Percentiles rank a stretch among this genome's conserved stretches.
Conservation (phyloP, 2,888 invertebrate species). For the Autographa gamma region DNA sequence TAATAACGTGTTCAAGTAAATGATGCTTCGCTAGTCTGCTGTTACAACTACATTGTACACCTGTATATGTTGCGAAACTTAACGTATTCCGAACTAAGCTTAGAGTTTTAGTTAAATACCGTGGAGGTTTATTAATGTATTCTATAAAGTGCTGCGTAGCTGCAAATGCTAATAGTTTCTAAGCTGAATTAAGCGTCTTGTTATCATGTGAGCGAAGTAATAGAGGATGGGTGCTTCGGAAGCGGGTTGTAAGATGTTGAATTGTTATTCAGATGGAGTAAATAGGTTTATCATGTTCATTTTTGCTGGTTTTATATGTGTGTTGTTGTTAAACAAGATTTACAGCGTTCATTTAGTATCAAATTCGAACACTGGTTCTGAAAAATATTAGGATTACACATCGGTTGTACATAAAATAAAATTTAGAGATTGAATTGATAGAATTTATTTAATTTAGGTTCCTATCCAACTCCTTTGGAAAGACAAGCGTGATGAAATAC, state of each 20-base stretch:
- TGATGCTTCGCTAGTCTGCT: constrained; percentile 43
- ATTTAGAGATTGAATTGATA: too few species aligned
- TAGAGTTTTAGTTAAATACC: constrained; percentile 20
- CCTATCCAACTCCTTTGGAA: background rate
- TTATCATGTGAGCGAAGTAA: background rate
- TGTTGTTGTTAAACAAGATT: too few species aligned
- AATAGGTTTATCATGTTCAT: background rate
- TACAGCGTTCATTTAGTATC: too few species aligned
- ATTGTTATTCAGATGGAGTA: background rate
- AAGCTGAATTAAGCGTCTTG: constrained; percentile 20
- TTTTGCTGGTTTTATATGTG: too few species aligned
- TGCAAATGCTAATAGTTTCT: constrained; percentile 37
- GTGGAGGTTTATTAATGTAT: constrained; percentile 16
- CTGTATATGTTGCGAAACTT: constrained; percentile 35
- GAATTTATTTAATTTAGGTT: too few species aligned
- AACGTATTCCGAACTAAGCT: constrained; percentile 17
- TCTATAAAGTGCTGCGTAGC: constrained; percentile 15
- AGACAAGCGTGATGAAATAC: background rate
- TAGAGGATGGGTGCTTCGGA: background rate
- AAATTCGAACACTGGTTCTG: too few species aligned
- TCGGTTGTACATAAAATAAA: too few species aligned
- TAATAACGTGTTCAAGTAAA: constrained; percentile 66
- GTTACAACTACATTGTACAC: constrained; percentile 24
- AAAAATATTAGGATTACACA: too few species aligned
- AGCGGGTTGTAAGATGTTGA: background rate